Percentiles rank a stretch among this genome's conserved stretches.
phyloP scores from a whole-genome alignment of 1,140 invertebrate genomes.

The Eufriesea mexicana region DNA sequence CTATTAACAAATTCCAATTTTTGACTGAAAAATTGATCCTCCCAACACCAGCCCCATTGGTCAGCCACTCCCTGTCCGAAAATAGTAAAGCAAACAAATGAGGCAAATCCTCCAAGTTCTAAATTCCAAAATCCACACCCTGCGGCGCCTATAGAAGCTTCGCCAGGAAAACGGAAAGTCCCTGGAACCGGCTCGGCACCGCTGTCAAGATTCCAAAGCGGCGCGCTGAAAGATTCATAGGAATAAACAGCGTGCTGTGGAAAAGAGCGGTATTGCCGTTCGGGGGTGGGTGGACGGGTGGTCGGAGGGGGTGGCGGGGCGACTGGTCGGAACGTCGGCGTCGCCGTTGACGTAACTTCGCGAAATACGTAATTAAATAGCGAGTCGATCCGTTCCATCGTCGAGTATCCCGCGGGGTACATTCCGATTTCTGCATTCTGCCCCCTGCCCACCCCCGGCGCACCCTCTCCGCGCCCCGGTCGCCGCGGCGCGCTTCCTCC shows the following conservation, averaged over 20 bases:
- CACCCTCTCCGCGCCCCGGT: not conserved
- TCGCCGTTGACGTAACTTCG: slow-evolving; percentile 61
- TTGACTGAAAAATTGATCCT: no score
- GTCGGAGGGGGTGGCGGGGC: not conserved
- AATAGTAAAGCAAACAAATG: no score
- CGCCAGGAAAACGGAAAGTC: slow-evolving; percentile 25
- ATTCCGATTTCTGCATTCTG: slow-evolving; percentile 59
- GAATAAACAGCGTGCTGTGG: slow-evolving; percentile 20
- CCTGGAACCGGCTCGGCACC: not conserved
- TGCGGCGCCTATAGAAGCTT: no score
- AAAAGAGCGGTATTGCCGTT: slow-evolving; percentile 21
- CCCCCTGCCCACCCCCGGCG: not conserved
- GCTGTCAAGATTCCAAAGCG: slow-evolving; percentile 44
- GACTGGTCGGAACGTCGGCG: slow-evolving; percentile 37
- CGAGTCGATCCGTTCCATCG: slow-evolving; percentile 60
- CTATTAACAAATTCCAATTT: no score
- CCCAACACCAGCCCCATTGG: no score
- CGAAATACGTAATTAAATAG: slow-evolving; percentile 74
- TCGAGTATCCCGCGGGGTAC: slow-evolving; percentile 62
- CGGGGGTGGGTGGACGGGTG: not conserved
- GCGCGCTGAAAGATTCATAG: slow-evolving; percentile 60
- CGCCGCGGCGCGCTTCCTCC: slow-evolving; percentile 20
- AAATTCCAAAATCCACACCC: not conserved
- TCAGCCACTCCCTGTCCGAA: no score
- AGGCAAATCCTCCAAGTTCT: no score